Conservation (phyloP, 2,113 vertebrate genomes). For the Cynoglossus semilaevis region DNA sequence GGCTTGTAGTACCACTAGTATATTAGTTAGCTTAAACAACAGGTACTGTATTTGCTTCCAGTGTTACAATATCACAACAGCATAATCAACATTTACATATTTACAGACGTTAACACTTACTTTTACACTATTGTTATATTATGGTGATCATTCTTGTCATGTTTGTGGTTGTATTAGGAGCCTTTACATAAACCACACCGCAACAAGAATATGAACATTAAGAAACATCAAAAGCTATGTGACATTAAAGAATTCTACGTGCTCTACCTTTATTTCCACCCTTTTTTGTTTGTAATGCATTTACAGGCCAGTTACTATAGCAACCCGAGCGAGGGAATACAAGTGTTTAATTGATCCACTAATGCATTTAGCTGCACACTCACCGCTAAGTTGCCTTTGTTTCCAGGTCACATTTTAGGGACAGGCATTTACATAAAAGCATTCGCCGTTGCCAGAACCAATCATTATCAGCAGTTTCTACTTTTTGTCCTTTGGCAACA, state of each 20-base stretch:
- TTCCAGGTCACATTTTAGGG: conserved; percentile 95
- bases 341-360: conserved; percentile 98
- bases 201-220: no score
- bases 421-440: conserved; percentile 95
- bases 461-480: conserved; percentile 92
- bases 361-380: conserved; percentile 93
- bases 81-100: no score
- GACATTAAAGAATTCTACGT: conserved; percentile 25
- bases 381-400: conserved; percentile 93
- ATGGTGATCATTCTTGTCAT: no score
- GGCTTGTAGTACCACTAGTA: no score
- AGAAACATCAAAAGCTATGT: not conserved
- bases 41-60: no score
- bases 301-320: conserved; percentile 82
- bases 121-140: no score
- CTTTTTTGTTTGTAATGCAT: conserved; percentile 67
- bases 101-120: no score
- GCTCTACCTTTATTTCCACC: conserved; percentile 77
- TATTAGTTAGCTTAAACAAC: no score
- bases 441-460: conserved; percentile 87
- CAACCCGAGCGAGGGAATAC: conserved; percentile 82
- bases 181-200: no score
- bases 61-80: no score
- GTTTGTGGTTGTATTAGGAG: no score
- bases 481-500: conserved; percentile 85